These are phyloP conservation scores for Anthopleura sola DNA, from an alignment of 64 coral and sea anemone genomes.

Conservation along the genomic window DNA sequence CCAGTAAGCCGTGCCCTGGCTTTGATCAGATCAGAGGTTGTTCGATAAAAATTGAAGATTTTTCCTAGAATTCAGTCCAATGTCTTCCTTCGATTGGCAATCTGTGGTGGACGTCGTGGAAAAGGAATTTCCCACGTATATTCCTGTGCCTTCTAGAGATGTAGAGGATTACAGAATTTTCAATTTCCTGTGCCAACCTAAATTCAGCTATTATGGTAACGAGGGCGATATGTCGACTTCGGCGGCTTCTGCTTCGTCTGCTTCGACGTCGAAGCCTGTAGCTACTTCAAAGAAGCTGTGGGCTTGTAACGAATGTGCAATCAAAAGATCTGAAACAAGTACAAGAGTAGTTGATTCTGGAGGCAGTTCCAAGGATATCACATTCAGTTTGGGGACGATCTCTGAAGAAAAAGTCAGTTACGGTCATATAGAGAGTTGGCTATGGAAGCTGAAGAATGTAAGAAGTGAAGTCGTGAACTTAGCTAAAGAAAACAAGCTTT, in stretches of 20 bases:
- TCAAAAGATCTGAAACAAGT: background rate
- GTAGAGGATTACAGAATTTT: background rate
- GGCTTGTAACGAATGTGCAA: background rate
- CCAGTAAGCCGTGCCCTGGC: too few relatives aligned
- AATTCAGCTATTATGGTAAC: background rate
- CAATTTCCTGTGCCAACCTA: background rate
- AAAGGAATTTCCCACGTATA: background rate
- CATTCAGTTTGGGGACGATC: conserved; percentile 1
- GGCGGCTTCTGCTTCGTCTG: too few relatives aligned
- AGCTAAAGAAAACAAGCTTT: background rate
- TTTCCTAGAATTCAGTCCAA: background rate
- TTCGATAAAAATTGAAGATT: background rate
- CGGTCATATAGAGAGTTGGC: background rate
- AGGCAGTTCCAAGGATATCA: background rate
- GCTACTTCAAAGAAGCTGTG: background rate
- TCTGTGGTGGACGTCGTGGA: background rate
- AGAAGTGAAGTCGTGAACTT: background rate
- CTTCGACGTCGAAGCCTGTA: background rate
- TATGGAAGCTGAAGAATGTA: background rate
- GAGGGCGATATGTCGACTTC: background rate
- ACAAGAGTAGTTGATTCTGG: background rate
- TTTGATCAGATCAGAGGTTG: too few relatives aligned
- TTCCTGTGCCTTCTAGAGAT: background rate
- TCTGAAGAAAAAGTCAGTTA: background rate
- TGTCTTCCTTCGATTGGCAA: background rate